A percentile compares a stretch with the other conserved stretches of the same genome.
These are phyloP conservation scores for Cryptosula pallasiana DNA, from an alignment of 2,888 invertebrate species.

Conservation along the genomic window DNA sequence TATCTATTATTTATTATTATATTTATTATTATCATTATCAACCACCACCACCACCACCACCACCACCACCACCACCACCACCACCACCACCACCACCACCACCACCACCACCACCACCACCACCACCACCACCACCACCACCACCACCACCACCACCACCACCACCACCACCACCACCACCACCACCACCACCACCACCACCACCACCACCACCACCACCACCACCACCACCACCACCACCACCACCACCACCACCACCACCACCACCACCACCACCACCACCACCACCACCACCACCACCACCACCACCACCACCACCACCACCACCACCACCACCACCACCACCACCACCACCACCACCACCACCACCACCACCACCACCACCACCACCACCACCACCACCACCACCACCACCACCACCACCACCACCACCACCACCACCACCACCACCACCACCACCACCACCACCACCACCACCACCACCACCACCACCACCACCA, in stretches of 20 bases:
- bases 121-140: slow-evolving; percentile 16
- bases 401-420: too few species aligned
- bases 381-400: too few species aligned
- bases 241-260: slow-evolving; percentile 21
- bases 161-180: slow-evolving; percentile 19
- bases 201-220: slow-evolving; percentile 16
- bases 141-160: slow-evolving; percentile 23
- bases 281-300: slow-evolving; percentile 27
- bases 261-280: slow-evolving; percentile 24
- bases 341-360: too few species aligned
- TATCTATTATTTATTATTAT: slow-evolving; percentile 5
- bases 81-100: background rate
- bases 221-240: slow-evolving; percentile 21
- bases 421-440: too few species aligned
- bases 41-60: slow-evolving; percentile 20
- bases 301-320: slow-evolving; percentile 28
- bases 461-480: too few species aligned
- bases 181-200: slow-evolving; percentile 15
- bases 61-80: slow-evolving; percentile 8
- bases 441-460: too few species aligned
- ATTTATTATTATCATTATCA: too few species aligned
- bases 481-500: too few species aligned
- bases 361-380: too few species aligned
- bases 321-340: slow-evolving; percentile 29
- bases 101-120: slow-evolving; percentile 21